Conservation (phyloP, 2,113 vertebrate genomes). For the Sylvia atricapilla region DNA sequence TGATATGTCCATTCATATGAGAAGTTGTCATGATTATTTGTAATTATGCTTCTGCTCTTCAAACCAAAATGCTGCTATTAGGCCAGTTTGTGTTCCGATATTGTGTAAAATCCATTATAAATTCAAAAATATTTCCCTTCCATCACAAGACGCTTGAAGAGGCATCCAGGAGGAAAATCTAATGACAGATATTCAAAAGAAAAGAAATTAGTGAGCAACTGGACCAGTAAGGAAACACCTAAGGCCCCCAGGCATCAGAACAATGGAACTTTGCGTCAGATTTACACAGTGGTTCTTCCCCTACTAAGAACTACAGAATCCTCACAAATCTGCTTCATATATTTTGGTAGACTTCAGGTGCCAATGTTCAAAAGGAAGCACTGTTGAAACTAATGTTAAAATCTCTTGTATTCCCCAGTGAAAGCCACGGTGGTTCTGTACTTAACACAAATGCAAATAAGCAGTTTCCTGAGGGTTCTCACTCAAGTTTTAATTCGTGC, state of each 20-base stretch:
- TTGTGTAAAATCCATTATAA: slow-evolving; percentile 76
- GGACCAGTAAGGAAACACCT: not conserved
- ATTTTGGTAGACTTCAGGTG: not conserved
- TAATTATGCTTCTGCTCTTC: slow-evolving; percentile 49
- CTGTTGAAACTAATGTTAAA: not conserved
- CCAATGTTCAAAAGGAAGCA: not conserved
- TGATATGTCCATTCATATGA: slow-evolving; percentile 88
- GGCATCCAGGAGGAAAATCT: slow-evolving; percentile 69
- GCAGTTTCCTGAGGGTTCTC: not conserved
- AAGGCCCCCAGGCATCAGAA: not conserved
- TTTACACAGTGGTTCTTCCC: not conserved
- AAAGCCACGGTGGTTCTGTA: not conserved
- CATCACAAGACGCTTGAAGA: slow-evolving; percentile 56
- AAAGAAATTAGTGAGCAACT: slow-evolving; percentile 31
- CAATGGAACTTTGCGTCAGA: not conserved
- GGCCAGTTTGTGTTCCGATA: slow-evolving; percentile 61
- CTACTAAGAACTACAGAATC: not conserved
- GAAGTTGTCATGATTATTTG: slow-evolving; percentile 85
- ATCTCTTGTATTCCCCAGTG: not conserved
- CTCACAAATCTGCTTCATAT: not conserved
- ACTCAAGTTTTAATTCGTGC: not conserved
- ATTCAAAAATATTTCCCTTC: slow-evolving; percentile 54
- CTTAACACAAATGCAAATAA: not conserved
- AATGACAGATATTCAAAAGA: slow-evolving; percentile 41
- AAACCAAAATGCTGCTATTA: slow-evolving; percentile 59